A percentile compares a stretch with the other conserved stretches of the same genome.
These are phyloP conservation scores for Agrotis puta DNA, from an alignment of 2,888 invertebrate genomes.

Conservation along the genomic window DNA sequence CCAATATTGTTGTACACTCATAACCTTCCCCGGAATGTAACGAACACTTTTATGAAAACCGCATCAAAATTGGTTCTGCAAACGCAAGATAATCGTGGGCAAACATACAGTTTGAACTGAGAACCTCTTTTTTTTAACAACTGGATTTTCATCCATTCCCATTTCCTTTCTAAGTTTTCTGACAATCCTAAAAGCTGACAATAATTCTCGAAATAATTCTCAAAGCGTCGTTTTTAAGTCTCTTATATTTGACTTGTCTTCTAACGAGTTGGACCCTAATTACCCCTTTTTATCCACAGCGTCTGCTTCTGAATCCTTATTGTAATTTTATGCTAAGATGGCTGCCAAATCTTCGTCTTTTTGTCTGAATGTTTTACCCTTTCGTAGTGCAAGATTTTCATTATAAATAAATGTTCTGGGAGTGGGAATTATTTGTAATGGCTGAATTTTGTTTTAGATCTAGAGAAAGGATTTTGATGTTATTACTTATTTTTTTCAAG, in stretches of 20 bases:
- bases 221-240: background rate
- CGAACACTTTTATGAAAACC: too few species aligned
- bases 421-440: too few species aligned
- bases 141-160: background rate
- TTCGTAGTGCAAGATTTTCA: background rate
- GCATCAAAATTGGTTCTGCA: too few species aligned
- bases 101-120: too few species aligned
- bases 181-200: background rate
- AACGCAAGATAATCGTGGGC: too few species aligned
- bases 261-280: constrained; percentile 9
- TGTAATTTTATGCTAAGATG: constrained; percentile 45
- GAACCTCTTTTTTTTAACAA: too few species aligned
- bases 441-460: background rate
- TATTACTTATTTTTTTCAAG: too few species aligned
- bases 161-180: background rate
- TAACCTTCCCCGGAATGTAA: too few species aligned
- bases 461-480: background rate
- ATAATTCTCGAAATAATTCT: background rate
- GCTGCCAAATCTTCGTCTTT: constrained; percentile 3
- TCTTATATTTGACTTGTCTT: constrained; percentile 12
- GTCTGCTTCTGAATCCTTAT: constrained; percentile 25
- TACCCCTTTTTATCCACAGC: constrained; percentile 6
- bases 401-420: background rate
- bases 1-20: too few species aligned
- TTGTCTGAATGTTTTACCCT: constrained; percentile 1